These are phyloP conservation scores for Catagonus wagneri DNA, from an alignment of 2,113 vertebrate genomes.

Conservation along the genomic window DNA sequence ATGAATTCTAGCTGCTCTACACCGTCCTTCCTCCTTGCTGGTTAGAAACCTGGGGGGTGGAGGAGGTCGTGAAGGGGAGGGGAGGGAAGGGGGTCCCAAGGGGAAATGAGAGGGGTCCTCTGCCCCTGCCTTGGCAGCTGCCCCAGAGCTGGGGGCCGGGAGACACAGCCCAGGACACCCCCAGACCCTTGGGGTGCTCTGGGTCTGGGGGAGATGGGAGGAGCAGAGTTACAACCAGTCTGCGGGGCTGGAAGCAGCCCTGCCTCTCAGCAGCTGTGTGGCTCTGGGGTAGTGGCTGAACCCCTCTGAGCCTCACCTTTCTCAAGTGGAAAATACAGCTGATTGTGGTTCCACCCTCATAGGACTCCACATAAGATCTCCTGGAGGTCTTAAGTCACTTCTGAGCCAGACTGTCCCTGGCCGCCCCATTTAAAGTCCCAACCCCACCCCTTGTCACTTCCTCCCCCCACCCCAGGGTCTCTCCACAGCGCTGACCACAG, in stretches of 20 bases:
- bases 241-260: fast-evolving
- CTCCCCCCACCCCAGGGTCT: not conserved
- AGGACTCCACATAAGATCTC: not conserved
- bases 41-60: not conserved
- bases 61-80: fast-evolving
- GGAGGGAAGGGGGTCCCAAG: not conserved
- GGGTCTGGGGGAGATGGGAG: not conserved
- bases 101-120: fast-evolving
- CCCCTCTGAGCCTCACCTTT: not conserved
- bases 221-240: not conserved
- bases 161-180: not conserved
- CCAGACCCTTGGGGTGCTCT: not conserved
- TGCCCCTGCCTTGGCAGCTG: not conserved
- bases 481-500: fast-evolving
- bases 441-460: fast-evolving
- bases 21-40: not conserved
- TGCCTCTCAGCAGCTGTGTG: not conserved
- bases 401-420: not conserved
- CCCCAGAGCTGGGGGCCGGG: not conserved
- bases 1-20: not conserved
- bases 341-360: not conserved
- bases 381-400: not conserved
- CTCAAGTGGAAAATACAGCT: not conserved
- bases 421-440: not conserved
- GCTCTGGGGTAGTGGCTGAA: not conserved